Percentiles rank a stretch among this genome's conserved stretches.
Evolutionary conservation across 2,888 invertebrate genomes (phyloP).

Genomic region (Tenthredo scrophulariae): DNA sequence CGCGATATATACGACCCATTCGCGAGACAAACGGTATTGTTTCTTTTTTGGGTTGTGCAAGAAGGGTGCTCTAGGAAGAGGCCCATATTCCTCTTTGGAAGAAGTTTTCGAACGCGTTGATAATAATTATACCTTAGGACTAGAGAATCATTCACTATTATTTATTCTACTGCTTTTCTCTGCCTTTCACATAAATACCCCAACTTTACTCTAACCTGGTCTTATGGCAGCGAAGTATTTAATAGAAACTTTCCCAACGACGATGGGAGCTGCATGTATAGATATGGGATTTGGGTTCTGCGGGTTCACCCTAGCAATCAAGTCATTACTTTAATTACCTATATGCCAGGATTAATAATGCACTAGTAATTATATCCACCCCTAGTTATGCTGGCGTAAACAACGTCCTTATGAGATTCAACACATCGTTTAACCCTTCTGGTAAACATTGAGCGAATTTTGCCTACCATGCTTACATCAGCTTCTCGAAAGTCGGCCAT

Average conservation of each 20-base stretch:
- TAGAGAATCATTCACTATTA: slow-evolving; percentile 25
- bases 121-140: slow-evolving; percentile 33
- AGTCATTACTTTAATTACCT: slow-evolving; percentile 68
- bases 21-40: slow-evolving; percentile 70
- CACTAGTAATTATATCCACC: slow-evolving; percentile 54
- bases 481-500: not conserved
- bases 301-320: slow-evolving; percentile 61
- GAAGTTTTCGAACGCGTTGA: slow-evolving; percentile 27
- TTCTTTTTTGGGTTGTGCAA: slow-evolving; percentile 43
- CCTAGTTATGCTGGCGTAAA: slow-evolving; percentile 19
- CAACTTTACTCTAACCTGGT: not conserved
- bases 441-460: slow-evolving; percentile 36
- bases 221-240: not conserved
- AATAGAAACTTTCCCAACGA: not conserved
- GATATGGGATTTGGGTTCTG: slow-evolving; percentile 21
- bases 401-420: slow-evolving; percentile 29
- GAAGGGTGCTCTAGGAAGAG: slow-evolving; percentile 26
- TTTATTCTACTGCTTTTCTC: slow-evolving; percentile 7
- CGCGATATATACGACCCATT: slow-evolving; percentile 73
- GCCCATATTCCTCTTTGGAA: slow-evolving; percentile 15
- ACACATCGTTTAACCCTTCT: slow-evolving; percentile 13
- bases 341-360: slow-evolving; percentile 67
- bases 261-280: not conserved
- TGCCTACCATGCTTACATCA: not conserved
- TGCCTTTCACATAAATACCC: not conserved